phyloP scores from a whole-genome alignment of 2,888 invertebrate species.

The Eilema caniola region DNA sequence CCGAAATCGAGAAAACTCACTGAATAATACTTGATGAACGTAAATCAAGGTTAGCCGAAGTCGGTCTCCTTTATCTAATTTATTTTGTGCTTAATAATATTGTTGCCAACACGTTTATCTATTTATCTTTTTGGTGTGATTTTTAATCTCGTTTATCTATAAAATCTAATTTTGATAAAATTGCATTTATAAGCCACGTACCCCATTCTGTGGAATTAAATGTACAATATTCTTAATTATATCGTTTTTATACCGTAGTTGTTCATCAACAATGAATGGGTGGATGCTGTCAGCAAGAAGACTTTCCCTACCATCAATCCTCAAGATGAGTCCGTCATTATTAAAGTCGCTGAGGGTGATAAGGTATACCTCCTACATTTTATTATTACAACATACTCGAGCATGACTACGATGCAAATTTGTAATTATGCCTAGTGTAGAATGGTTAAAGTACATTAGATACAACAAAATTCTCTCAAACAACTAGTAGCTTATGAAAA shows the following conservation, averaged over 20 bases:
- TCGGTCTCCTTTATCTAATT: background rate
- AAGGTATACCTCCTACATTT: constrained; percentile 83
- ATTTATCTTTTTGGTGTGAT: background rate
- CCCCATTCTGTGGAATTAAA: background rate
- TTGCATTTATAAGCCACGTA: background rate
- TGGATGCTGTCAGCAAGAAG: constrained; percentile 93
- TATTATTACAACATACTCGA: background rate
- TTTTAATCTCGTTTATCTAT: background rate
- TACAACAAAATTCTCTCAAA: too few species aligned
- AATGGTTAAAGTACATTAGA: too few species aligned
- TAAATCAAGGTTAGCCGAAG: background rate
- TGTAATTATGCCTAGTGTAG: too few species aligned
- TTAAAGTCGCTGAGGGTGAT: constrained; percentile 92
- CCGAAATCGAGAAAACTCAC: background rate
- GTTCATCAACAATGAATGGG: constrained; percentile 80
- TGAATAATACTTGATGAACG: background rate
- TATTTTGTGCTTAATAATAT: background rate
- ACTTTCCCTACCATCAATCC: constrained; percentile 94
- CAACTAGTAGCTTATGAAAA: too few species aligned
- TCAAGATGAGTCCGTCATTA: constrained; percentile 85
- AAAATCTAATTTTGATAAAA: background rate
- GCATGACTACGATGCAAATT: too few species aligned
- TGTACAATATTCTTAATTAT: background rate
- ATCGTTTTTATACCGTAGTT: constrained; percentile 53
- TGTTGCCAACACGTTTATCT: background rate